Evolutionary conservation across 2,113 vertebrate species (phyloP).

Genomic region (Glaucomys volans): DNA sequence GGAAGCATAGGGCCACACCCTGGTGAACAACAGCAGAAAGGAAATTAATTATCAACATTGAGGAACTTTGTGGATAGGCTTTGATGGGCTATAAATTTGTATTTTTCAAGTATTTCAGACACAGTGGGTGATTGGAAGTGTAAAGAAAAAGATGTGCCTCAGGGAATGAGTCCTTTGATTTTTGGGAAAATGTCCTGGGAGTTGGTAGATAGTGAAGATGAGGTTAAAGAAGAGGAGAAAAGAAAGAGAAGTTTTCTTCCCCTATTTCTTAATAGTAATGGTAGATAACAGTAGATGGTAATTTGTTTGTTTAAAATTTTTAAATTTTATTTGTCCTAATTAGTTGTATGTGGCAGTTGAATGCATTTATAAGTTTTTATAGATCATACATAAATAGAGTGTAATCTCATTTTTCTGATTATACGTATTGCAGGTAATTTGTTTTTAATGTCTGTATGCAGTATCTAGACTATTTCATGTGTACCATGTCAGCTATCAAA

Average conservation of each 20-base stretch:
- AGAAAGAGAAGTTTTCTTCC: neutral
- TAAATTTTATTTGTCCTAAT: neutral
- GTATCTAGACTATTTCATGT: constrained; percentile 1
- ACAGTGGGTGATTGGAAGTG: neutral
- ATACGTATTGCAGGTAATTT: neutral
- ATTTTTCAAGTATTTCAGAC: neutral
- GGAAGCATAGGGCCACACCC: neutral
- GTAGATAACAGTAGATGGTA: neutral
- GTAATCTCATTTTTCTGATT: too few species aligned
- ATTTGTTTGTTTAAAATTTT: neutral
- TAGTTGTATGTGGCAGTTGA: too few species aligned
- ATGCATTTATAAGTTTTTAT: too few species aligned
- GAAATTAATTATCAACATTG: neutral
- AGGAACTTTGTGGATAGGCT: neutral
- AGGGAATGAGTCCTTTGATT: neutral
- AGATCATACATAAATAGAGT: too few species aligned
- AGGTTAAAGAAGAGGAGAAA: neutral
- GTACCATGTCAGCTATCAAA: neutral
- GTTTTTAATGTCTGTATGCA: neutral
- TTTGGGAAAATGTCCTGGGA: neutral
- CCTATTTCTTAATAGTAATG: neutral
- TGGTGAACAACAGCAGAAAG: neutral
- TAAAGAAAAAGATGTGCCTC: neutral
- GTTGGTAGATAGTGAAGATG: neutral
- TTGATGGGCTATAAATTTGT: neutral